Percentiles rank a stretch among this genome's conserved stretches.
phyloP scores from a whole-genome alignment of 1,140 invertebrate species.

The Copidosoma floridanum region DNA sequence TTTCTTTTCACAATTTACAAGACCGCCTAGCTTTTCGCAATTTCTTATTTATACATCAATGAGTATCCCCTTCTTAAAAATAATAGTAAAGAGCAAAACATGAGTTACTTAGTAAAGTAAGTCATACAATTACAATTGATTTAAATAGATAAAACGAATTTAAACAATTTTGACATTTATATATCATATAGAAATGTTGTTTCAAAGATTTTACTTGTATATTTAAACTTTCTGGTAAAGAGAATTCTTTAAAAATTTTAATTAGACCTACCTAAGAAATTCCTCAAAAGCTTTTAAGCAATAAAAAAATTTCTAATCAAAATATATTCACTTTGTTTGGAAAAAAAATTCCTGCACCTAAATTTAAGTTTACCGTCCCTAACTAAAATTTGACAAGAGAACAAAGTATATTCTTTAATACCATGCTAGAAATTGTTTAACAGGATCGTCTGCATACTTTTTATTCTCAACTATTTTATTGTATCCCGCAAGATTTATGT shows the following conservation, averaged over 20 bases:
- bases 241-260: background rate
- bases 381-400: constrained; percentile 14
- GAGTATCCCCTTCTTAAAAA: background rate
- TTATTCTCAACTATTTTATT: constrained; percentile 9
- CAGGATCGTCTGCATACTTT: constrained; percentile 6
- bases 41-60: background rate
- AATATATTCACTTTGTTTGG: background rate
- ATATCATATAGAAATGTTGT: background rate
- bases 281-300: constrained; percentile 15
- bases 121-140: too few relatives aligned
- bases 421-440: constrained; percentile 20
- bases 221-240: background rate
- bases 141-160: too few relatives aligned
- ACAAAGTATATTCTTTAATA: background rate
- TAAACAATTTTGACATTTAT: background rate
- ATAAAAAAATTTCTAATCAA: background rate
- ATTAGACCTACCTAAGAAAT: constrained; percentile 1
- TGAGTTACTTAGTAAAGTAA: too few relatives aligned
- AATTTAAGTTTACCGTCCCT: constrained; percentile 17
- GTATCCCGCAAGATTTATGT: background rate
- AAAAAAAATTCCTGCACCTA: constrained; percentile 16
- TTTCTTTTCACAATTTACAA: background rate
- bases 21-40: background rate
- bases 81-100: too few relatives aligned
- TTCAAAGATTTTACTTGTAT: constrained; percentile 1